Percentiles rank a stretch among this genome's conserved stretches.
phyloP scores from a whole-genome alignment of 2,888 invertebrate genomes.

The Eupithecia pulchellata region DNA sequence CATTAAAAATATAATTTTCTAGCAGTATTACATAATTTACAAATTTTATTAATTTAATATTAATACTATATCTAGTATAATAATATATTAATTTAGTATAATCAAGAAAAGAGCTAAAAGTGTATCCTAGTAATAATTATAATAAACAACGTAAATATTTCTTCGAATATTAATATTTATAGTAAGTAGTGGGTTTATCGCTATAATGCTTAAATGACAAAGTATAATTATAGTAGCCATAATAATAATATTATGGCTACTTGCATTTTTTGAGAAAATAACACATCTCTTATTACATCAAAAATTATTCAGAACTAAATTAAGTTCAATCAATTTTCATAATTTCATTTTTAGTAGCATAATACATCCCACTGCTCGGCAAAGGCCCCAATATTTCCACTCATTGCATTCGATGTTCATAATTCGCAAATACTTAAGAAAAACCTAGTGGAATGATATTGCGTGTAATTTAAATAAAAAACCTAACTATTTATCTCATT shows the following conservation, averaged over 20 bases:
- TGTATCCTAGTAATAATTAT: constrained; percentile 79
- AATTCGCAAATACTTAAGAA: background rate
- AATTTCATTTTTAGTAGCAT: too few relatives aligned
- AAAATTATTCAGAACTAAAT: background rate
- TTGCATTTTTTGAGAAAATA: background rate
- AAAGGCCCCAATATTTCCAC: too few relatives aligned
- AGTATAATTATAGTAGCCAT: background rate
- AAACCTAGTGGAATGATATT: background rate
- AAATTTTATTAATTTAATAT: constrained; percentile 18
- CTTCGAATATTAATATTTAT: constrained; percentile 37
- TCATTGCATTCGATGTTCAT: too few relatives aligned
- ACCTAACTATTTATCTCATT: background rate
- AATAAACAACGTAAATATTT: constrained; percentile 53
- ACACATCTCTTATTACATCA: background rate
- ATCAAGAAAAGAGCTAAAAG: constrained; percentile 63
- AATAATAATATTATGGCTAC: background rate
- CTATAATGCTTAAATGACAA: constrained; percentile 14
- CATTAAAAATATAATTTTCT: constrained; percentile 23
- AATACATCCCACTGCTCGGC: too few relatives aligned
- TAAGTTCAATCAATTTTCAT: too few relatives aligned
- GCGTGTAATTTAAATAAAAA: background rate
- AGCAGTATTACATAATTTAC: constrained; percentile 21
- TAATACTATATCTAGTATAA: constrained; percentile 18
- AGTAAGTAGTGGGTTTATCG: constrained; percentile 47
- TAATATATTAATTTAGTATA: constrained; percentile 44